Conservation (phyloP, 2,113 vertebrate species). For the Oxygymnocypris stewartii region DNA sequence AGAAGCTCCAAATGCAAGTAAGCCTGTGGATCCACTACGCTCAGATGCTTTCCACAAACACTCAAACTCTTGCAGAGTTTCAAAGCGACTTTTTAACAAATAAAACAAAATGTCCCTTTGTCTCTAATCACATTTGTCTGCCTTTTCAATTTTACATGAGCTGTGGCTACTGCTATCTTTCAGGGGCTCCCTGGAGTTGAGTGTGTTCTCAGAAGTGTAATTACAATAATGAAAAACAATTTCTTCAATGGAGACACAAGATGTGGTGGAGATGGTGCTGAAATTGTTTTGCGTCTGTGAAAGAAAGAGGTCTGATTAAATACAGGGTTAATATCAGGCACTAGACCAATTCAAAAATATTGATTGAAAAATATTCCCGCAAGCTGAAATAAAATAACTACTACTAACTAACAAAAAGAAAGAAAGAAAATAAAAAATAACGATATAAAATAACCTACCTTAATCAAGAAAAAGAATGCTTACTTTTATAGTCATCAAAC, state of each 20-base stretch:
- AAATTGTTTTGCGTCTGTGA: slow-evolving; percentile 33
- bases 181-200: slow-evolving; percentile 1
- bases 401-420: background rate
- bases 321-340: slow-evolving; percentile 22
- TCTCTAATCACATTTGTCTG: slow-evolving; percentile 28
- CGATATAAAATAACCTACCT: background rate
- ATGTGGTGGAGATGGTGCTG: background rate
- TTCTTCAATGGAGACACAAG: slow-evolving; percentile 16
- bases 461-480: background rate
- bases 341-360: background rate
- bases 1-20: background rate
- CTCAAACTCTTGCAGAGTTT: background rate
- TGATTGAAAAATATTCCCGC: background rate
- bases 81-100: background rate
- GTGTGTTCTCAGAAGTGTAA: slow-evolving; percentile 26
- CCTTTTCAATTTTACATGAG: slow-evolving; percentile 29
- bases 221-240: slow-evolving; percentile 44
- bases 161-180: slow-evolving; percentile 10
- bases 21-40: background rate
- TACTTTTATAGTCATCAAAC: background rate
- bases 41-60: background rate
- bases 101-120: slow-evolving; percentile 14
- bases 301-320: slow-evolving; percentile 20
- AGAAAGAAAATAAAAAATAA: background rate
- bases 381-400: background rate